Evolutionary conservation across 1,140 invertebrate species (phyloP), one percentile per base, ranked within the genome.

Genomic region (Leucophenga varia): DNA sequence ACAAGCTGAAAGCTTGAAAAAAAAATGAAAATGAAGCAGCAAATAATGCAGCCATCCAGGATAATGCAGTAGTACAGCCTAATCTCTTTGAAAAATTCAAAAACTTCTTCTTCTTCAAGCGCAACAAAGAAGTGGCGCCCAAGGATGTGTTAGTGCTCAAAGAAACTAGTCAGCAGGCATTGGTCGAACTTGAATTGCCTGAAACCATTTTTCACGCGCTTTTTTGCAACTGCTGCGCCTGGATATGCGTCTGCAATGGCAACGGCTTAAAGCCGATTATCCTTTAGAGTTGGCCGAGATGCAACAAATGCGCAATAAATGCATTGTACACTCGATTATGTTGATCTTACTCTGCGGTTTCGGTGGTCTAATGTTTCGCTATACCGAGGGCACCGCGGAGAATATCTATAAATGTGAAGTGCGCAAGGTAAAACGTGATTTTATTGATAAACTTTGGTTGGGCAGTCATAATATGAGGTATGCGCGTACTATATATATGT

Each of bases 321-420:
- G 89, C 70, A 63, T 88, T 25, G 79, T 79, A 35, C 81, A 86
- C 54, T 58, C 86, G 3, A 64, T 89, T 4, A 50, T 89, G 10
- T 71, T 89, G 2, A 76, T 89, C 3, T 80, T 90, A 19, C 81
- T 88, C 40, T 87, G 87, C 59, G 89, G 89, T n/a, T 75, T 89
- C 10, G 89, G 89, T 6, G 89, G 85, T 1, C 77, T 91, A 3
- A 74, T 89, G 31, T 91, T 92, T 56, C 83, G 87, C 34, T 85
- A 86, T 53, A 85, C 86, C 4, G 90, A 92, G 60, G 89, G 90
- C 4, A 82, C 84, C 5, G 89, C 90, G 57, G 90, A 93, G 64
- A 82, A 86, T 28, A 89, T 88, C 47, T 93, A 91, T 74, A 93
- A 93, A 77, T 93, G 90, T 61, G 87, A 89, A 10, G 89, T 91